phyloP scores from a whole-genome alignment of 2,113 vertebrate genomes.

The Antechinus stuartii region DNA sequence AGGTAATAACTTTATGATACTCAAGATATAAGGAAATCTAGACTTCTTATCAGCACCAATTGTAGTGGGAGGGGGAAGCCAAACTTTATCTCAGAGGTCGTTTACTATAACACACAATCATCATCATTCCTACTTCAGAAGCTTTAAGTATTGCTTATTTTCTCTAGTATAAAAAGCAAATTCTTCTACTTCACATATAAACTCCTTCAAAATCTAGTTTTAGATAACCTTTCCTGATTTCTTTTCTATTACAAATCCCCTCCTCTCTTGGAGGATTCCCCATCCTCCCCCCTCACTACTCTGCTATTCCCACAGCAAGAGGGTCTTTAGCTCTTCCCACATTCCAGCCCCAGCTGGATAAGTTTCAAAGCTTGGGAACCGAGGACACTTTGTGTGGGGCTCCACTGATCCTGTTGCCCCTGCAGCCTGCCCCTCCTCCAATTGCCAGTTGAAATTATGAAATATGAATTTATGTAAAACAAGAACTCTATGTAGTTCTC shows the following conservation, averaged over 20 bases:
- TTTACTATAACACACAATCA: neutral
- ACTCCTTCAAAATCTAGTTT: neutral
- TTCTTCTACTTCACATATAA: neutral
- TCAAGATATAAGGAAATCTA: neutral
- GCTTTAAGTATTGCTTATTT: neutral
- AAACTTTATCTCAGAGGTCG: neutral
- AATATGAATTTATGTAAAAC: neutral
- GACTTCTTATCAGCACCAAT: neutral
- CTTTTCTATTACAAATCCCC: neutral
- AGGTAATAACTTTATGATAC: neutral
- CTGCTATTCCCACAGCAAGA: neutral
- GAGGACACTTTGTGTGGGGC: too few relatives aligned
- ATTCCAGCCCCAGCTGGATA: neutral
- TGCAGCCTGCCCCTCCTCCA: neutral
- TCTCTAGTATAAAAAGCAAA: neutral
- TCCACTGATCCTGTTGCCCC: neutral
- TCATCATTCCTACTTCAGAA: neutral
- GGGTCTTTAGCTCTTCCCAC: neutral
- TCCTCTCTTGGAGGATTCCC: neutral
- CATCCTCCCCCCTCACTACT: neutral
- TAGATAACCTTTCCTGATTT: neutral
- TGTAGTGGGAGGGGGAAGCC: neutral
- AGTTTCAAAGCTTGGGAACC: neutral
- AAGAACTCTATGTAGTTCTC: neutral
- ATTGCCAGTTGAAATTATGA: neutral